Evolutionary conservation across 2,797 vertebrate species (phyloP).

Genomic region (Glossophaga mutica): DNA sequence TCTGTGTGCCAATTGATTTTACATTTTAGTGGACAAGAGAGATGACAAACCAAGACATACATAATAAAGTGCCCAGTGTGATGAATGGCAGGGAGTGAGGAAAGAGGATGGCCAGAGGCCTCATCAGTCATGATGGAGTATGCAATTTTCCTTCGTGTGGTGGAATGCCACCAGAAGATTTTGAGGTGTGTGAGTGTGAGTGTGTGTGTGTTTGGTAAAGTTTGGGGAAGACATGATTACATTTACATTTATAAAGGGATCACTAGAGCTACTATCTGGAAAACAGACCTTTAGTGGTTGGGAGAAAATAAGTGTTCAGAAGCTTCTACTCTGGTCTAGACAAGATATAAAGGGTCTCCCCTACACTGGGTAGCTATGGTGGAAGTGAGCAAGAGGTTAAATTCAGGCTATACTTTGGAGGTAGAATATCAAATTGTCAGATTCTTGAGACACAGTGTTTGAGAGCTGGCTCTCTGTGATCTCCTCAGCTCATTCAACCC

Average conservation of each 20-base stretch:
- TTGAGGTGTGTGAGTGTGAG: background rate
- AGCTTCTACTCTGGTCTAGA: background rate
- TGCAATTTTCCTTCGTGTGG: background rate
- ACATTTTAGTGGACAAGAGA: background rate
- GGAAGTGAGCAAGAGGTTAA: background rate
- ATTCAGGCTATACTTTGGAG: background rate
- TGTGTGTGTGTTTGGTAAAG: background rate
- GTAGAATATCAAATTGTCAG: background rate
- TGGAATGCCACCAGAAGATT: background rate
- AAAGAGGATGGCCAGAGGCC: background rate
- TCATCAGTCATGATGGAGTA: background rate
- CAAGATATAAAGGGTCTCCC: background rate
- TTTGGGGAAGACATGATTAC: background rate
- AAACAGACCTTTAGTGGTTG: background rate
- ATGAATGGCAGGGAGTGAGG: background rate
- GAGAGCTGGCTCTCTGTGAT: background rate
- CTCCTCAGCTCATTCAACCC: background rate
- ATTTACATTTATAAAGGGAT: background rate
- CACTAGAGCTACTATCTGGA: background rate
- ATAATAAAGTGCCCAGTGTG: background rate
- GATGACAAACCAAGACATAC: background rate
- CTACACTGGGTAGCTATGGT: background rate
- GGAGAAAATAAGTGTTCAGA: background rate
- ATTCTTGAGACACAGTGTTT: background rate
- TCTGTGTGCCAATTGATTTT: background rate